phyloP scores from a whole-genome alignment of 2,113 vertebrate genomes.

The Lanius collurio region DNA sequence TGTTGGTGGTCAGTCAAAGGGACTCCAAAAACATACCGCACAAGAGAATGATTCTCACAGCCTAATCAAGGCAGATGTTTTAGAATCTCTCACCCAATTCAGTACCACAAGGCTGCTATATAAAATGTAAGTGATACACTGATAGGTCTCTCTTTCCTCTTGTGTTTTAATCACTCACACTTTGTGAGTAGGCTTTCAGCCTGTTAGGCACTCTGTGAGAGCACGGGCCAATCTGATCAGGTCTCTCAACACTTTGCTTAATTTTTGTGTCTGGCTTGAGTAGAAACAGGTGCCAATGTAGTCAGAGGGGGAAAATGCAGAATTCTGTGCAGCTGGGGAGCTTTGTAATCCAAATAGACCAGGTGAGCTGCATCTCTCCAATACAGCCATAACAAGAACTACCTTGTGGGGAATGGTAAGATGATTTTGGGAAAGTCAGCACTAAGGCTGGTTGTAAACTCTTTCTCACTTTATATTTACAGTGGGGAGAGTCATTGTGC shows the following conservation, averaged over 20 bases:
- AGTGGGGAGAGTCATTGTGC: not conserved
- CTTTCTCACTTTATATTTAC: not conserved
- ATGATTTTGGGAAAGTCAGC: not conserved
- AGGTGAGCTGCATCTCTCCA: not conserved
- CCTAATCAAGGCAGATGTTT: not conserved
- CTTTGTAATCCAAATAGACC: not conserved
- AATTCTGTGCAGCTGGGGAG: not conserved
- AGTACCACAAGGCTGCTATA: fast-evolving
- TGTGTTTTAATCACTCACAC: not conserved
- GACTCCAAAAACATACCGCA: not conserved
- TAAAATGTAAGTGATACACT: fast-evolving
- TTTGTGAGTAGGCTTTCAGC: not conserved
- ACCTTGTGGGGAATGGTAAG: not conserved
- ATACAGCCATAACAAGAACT: not conserved
- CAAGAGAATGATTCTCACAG: not conserved
- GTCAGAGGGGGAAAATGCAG: not conserved
- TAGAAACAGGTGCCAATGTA: not conserved
- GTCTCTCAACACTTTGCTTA: not conserved
- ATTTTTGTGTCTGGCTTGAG: not conserved
- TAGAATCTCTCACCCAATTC: not conserved
- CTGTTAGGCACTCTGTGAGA: fast-evolving
- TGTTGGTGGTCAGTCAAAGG: not conserved
- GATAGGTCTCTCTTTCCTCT: not conserved
- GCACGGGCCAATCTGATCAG: not conserved
- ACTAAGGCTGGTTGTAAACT: not conserved